These are phyloP conservation scores for Colius striatus DNA, from an alignment of 2,113 vertebrate species.

Conservation along the genomic window DNA sequence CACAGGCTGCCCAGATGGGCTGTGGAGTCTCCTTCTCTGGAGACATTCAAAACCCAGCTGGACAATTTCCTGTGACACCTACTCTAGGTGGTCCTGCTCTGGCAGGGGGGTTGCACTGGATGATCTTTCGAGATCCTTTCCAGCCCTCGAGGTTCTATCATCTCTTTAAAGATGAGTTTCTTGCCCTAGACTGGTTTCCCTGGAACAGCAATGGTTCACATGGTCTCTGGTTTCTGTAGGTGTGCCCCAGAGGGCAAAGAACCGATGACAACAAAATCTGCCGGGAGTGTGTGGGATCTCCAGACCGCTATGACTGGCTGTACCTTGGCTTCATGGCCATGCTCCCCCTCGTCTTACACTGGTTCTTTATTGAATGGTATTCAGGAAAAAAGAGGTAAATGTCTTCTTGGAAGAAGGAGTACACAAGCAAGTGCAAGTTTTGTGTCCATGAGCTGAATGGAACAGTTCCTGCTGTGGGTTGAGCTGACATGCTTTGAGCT, in stretches of 20 bases:
- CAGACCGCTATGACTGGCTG: conserved; percentile 95
- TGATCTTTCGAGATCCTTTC: no score
- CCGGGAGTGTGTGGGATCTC: conserved; percentile 83
- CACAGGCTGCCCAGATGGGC: no score
- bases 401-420: no score
- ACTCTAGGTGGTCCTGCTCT: no score
- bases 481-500: neutral
- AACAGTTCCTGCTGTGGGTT: neutral
- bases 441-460: accelerated
- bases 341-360: conserved; percentile 93
- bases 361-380: conserved; percentile 99
- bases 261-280: conserved; percentile 87
- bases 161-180: neutral
- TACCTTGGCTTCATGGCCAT: conserved; percentile 98
- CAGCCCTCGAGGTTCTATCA: no score
- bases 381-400: conserved; percentile 95
- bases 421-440: no score
- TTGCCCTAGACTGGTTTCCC: neutral
- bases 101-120: no score
- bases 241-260: conserved; percentile 92
- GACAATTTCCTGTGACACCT: no score
- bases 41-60: no score
- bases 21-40: no score
- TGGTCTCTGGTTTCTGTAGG: conserved; percentile 70
- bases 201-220: neutral